These are phyloP conservation scores for Calidris pugnax DNA, from an alignment of 2,113 vertebrate genomes.

Conservation along the genomic window DNA sequence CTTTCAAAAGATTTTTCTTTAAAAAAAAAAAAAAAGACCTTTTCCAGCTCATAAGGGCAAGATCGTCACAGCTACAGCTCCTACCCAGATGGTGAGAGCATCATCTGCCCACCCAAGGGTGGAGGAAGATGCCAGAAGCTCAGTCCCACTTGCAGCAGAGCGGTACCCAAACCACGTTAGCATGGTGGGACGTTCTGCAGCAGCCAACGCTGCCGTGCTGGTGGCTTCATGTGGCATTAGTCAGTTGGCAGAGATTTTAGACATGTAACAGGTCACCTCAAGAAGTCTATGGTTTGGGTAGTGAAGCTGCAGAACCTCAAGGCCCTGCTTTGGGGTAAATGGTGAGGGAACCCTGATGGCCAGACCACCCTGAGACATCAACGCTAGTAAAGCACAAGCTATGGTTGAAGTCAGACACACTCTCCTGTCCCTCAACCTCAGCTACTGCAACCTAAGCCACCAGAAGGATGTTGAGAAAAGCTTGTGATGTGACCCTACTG, in stretches of 20 bases:
- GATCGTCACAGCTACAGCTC: background rate
- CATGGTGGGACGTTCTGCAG: background rate
- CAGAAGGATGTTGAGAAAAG: rapidly evolving
- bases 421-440: background rate
- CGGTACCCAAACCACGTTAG: rapidly evolving
- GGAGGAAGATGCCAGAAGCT: background rate
- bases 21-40: background rate
- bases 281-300: background rate
- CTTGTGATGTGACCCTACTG: background rate
- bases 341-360: rapidly evolving
- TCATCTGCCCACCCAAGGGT: background rate
- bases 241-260: background rate
- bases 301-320: background rate
- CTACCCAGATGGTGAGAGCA: background rate
- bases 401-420: rapidly evolving
- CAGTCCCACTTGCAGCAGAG: background rate
- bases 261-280: rapidly evolving
- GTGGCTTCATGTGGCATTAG: rapidly evolving
- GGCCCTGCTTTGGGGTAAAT: background rate
- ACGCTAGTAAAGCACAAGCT: background rate
- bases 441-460: background rate
- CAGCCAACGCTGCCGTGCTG: background rate
- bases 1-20: background rate
- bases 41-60: background rate
- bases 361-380: background rate